Percentiles rank a stretch among this genome's conserved stretches.
These are phyloP conservation scores for Drosophila fuyamai DNA, from an alignment of 1,140 invertebrate genomes.

Conservation along the genomic window DNA sequence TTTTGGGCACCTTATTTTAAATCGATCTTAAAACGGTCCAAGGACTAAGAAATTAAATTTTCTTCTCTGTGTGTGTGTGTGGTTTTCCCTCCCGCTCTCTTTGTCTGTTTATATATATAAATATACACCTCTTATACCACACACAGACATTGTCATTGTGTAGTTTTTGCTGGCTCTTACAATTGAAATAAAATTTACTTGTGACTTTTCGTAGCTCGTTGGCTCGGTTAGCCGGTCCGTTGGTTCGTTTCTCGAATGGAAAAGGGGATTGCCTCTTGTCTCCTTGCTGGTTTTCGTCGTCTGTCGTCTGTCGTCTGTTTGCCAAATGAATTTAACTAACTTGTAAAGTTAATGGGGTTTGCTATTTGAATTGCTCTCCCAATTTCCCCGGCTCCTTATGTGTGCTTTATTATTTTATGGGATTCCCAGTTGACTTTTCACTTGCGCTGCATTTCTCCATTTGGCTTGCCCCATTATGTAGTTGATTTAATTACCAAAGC, in stretches of 20 bases:
- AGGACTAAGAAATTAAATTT: not conserved
- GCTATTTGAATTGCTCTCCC: conserved; percentile 72
- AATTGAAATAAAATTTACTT: conserved; percentile 84
- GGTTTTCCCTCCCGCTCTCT: conserved; percentile 3
- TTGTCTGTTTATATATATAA: conserved; percentile 24
- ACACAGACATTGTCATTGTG: conserved; percentile 43
- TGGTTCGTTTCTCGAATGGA: conserved; percentile 18
- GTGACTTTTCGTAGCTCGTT: conserved; percentile 76
- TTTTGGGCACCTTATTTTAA: no score
- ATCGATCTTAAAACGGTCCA: no score
- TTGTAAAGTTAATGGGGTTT: conserved; percentile 83
- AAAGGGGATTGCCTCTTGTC: conserved; percentile 31
- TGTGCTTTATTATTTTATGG: conserved; percentile 70
- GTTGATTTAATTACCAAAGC: conserved; percentile 82
- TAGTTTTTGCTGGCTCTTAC: conserved; percentile 76
- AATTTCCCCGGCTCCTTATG: conserved; percentile 16
- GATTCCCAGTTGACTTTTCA: conserved; percentile 76
- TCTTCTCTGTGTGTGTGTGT: conserved; percentile 29
- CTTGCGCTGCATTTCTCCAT: conserved; percentile 62
- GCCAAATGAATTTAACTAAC: conserved; percentile 84
- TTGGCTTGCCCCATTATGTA: conserved; percentile 45
- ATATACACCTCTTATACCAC: conserved; percentile 47
- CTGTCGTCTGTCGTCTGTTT: conserved; percentile 69
- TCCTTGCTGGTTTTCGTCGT: conserved; percentile 55
- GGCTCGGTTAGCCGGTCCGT: conserved; percentile 57